A percentile compares a stretch with the other conserved stretches of the same genome.
phyloP scores from a whole-genome alignment of 2,797 vertebrate genomes.

The Diglossa cyanea region DNA sequence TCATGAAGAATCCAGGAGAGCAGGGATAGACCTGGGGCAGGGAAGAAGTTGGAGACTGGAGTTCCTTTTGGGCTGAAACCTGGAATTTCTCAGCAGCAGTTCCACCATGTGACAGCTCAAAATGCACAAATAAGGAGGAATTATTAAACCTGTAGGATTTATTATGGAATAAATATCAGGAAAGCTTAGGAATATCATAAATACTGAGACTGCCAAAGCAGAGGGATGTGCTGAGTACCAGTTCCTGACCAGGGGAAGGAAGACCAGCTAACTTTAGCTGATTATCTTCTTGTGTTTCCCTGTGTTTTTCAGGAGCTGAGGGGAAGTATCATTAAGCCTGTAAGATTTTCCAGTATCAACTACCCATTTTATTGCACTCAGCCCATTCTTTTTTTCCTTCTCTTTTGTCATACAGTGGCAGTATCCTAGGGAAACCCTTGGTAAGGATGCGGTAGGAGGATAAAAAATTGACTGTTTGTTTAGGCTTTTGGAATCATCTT shows the following conservation, averaged over 20 bases:
- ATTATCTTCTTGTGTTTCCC: neutral
- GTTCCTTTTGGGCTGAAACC: neutral
- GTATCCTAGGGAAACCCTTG: neutral
- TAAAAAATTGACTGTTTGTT: neutral
- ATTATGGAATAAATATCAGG: neutral
- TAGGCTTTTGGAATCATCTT: neutral
- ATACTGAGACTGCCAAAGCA: neutral
- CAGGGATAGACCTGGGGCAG: neutral
- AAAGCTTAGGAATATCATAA: neutral
- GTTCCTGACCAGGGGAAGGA: neutral
- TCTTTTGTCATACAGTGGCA: neutral
- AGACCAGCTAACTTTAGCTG: neutral
- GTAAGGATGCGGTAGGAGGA: neutral
- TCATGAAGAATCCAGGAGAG: neutral
- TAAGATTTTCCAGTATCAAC: neutral
- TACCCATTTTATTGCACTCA: neutral
- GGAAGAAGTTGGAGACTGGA: neutral
- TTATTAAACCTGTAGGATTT: neutral
- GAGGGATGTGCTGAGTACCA: neutral
- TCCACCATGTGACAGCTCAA: neutral
- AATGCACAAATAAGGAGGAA: neutral
- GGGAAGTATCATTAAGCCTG: neutral
- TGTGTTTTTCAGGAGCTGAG: neutral
- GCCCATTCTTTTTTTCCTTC: neutral
- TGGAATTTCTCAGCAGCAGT: neutral